A percentile compares a stretch with the other conserved stretches of the same genome.
Conservation (phyloP, 2,113 vertebrate species). For the Peucedramus taeniatus region DNA sequence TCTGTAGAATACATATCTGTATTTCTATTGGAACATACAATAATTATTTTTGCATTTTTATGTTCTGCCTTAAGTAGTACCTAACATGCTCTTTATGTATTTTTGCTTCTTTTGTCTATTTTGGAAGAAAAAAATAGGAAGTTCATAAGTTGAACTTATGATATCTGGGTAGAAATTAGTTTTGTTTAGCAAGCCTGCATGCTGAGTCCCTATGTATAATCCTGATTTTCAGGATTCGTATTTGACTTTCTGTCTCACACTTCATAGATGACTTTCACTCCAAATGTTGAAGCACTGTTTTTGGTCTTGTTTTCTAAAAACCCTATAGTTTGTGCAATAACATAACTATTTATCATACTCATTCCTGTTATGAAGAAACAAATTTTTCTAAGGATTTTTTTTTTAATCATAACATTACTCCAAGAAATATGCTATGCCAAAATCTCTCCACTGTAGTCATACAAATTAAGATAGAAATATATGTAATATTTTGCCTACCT, state of each 20-base stretch:
- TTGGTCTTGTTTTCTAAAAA: background rate
- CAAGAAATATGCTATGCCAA: background rate
- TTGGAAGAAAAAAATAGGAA: background rate
- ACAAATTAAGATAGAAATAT: background rate
- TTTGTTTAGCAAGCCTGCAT: background rate
- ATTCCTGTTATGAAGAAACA: background rate
- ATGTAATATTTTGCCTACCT: background rate
- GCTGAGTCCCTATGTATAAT: background rate
- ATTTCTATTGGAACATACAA: background rate
- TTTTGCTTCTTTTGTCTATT: background rate
- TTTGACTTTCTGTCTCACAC: background rate
- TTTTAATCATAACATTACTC: background rate
- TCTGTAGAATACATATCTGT: constrained; percentile 1
- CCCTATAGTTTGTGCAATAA: background rate
- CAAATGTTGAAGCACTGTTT: background rate
- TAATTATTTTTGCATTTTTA: constrained; percentile 33
- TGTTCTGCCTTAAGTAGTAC: constrained; percentile 21
- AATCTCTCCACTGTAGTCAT: background rate
- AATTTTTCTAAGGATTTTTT: background rate
- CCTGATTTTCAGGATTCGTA: background rate
- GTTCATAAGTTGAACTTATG: background rate
- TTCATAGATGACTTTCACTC: background rate
- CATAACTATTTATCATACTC: background rate
- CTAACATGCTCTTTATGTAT: background rate
- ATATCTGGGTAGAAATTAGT: background rate